Conservation (phyloP, 2,888 invertebrate species). For the Archips crataeganus region DNA sequence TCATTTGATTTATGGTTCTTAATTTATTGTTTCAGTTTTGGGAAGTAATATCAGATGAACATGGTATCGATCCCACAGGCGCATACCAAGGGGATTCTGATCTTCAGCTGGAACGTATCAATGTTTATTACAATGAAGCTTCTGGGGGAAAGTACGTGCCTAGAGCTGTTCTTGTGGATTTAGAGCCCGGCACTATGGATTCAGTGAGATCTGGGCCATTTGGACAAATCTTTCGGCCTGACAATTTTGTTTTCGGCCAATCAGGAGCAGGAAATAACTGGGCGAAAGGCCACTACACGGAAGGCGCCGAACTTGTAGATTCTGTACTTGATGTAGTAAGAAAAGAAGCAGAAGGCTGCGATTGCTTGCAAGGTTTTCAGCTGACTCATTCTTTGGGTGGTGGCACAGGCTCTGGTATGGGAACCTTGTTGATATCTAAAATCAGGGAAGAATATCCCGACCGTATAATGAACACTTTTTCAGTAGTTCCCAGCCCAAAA, state of each 20-base stretch:
- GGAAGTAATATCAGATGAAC: conserved; percentile 92
- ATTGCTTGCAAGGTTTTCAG: conserved; percentile 96
- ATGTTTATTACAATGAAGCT: conserved; percentile 92
- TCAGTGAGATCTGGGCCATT: conserved; percentile 94
- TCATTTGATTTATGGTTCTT: not conserved
- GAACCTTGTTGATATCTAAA: conserved; percentile 91
- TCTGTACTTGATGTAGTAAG: conserved; percentile 92
- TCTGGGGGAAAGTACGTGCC: conserved; percentile 81
- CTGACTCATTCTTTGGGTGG: conserved; percentile 90
- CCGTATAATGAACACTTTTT: conserved; percentile 92
- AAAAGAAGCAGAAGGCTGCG: conserved; percentile 95
- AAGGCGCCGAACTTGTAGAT: conserved; percentile 95
- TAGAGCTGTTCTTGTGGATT: conserved; percentile 73
- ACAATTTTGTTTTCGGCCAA: conserved; percentile 91
- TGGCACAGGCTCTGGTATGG: conserved; percentile 80
- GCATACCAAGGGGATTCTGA: conserved; percentile 90
- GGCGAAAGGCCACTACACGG: conserved; percentile 93
- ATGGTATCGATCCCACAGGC: conserved; percentile 90
- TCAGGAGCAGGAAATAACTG: conserved; percentile 75
- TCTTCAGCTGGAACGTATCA: conserved; percentile 90
- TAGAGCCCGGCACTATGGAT: conserved; percentile 89
- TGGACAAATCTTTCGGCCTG: conserved; percentile 94
- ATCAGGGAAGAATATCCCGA: conserved; percentile 97
- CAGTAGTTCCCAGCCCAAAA: conserved; percentile 93
- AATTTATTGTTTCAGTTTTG: conserved; percentile 83